Base-by-base conservation (phyloP, 2,888 invertebrate genomes). In the Mythimna lalbum region DNA sequence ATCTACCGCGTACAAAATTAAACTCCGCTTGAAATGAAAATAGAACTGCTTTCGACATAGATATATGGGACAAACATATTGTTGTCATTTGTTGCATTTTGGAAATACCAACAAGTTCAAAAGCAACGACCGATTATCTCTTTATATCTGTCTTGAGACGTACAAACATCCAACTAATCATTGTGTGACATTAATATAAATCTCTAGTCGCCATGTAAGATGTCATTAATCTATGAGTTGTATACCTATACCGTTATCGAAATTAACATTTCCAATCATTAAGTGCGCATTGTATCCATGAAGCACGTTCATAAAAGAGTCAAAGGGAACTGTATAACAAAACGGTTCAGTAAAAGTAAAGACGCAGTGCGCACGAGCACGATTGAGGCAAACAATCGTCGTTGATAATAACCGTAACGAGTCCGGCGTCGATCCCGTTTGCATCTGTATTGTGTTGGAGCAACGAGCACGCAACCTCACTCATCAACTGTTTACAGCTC, bases 341-440 rank as follows among this genome's bases (percentile, higher is more conserved):
- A 91, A 89, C 90, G 83, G 83, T 88, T 86, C 78, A 85, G 86
- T 87, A 87, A 85, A 81, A 86, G 86, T 87, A 84, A 86, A 88
- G 89, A 88, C 86, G 89, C 82, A 83, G 81, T 87, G 90, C 89
- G 90, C 91, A 90, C 88, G 89, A 86, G 91, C 91, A 90, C 90
- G 83, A 88, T 86, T 84, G 87, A 80, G 80, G 87, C 90, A 90
- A 92, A 93, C 94, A 93, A 94, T 93, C 87, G 91, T 84, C 87
- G 72, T 89, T 88, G 87, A 90, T 93, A 93, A 93, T 92, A 91
- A 90, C 90, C 93, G 92, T 94, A 91, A 92, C 93, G 91, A 92
- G 90, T 86, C 87, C 88, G 87, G 77, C 87, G 87, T 80, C 89
- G 88, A 88, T 92, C 91, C 90, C 90, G 91, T 91, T 91, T 88